Base-by-base conservation (phyloP, 2,888 invertebrate genomes). In the Eupithecia tripunctaria region DNA sequence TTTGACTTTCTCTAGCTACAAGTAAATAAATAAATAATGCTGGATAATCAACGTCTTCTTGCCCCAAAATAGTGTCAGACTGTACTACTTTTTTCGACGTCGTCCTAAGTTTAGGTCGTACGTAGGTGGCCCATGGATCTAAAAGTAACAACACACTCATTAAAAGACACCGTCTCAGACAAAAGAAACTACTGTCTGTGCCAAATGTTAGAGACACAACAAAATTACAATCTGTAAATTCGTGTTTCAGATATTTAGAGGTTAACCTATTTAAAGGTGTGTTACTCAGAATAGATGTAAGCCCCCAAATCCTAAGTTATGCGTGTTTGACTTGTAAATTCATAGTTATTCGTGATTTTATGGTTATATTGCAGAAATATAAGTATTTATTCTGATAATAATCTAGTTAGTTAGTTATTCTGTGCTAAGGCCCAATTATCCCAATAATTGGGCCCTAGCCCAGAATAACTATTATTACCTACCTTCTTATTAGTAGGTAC, bases 161-260 rank as follows among this genome's bases (percentile, higher is more conserved):
- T 67, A 71, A 38, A 71, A 70, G 56, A 70, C 56, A 41, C 27
- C 36, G 65, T 27, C 32, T 36, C 32, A 67, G 62, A 73, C 71
- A 78, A 76, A 76, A 74, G 66, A 75, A 62, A 68, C 56, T 68
- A 64, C 60, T 72, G 68, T 64, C 21, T 68, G 74, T 79, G 79
- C 79, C 78, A 79, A 78, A 71, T 74, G 71, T 43, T 67, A 68
- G 51, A 79, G 72, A 77, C 72, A 73, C 71, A 78, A 75, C 70
- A 70, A 70, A 32, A 60, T 64, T 64, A 70, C 67, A 69, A 69
- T 71, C 68, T 59, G 56, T n/a, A 65, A 18, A 63, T 72, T 56
- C 2, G 47, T 51, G 51, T 73, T 71, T 69, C 67, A 69, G 67
- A 66, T 62, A 65, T 29, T 27, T 74, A 32, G 51, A 67, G 51